A percentile compares a stretch with the other conserved stretches of the same genome.
These are phyloP conservation scores for Ferdinandea cuprea DNA, from an alignment of 2,888 invertebrate species.

Conservation along the genomic window DNA sequence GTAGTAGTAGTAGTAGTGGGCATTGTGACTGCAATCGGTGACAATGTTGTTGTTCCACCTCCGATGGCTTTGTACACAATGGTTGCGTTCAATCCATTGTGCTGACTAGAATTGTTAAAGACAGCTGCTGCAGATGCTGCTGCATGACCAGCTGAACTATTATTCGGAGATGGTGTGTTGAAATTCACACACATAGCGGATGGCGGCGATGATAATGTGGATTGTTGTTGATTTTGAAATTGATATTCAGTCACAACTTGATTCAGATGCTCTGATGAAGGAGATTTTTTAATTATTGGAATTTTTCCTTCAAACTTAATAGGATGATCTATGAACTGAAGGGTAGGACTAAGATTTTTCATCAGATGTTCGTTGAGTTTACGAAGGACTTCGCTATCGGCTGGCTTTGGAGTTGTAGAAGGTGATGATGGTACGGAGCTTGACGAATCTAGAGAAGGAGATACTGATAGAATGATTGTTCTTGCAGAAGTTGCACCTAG, in stretches of 20 bases:
- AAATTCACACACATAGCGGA: slow-evolving; percentile 61
- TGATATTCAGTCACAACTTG: slow-evolving; percentile 39
- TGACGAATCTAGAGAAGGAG: slow-evolving; percentile 70
- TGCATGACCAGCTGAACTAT: slow-evolving; percentile 45
- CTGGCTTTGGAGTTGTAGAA: slow-evolving; percentile 56
- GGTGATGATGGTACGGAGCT: slow-evolving; percentile 69
- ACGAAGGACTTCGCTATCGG: slow-evolving; percentile 76
- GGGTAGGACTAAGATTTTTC: slow-evolving; percentile 78
- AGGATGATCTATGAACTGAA: slow-evolving; percentile 80
- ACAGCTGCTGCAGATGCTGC: slow-evolving; percentile 75
- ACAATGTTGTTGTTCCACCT: slow-evolving; percentile 76
- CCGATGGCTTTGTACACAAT: slow-evolving; percentile 72
- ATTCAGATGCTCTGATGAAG: slow-evolving; percentile 54
- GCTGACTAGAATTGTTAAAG: slow-evolving; percentile 67
- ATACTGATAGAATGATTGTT: slow-evolving; percentile 71
- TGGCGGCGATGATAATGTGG: slow-evolving; percentile 56
- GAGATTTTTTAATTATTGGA: slow-evolving; percentile 80
- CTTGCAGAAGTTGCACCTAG: slow-evolving; percentile 76
- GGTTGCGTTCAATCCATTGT: slow-evolving; percentile 62
- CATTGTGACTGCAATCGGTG: slow-evolving; percentile 77
- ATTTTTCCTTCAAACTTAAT: slow-evolving; percentile 83
- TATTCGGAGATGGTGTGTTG: slow-evolving; percentile 52
- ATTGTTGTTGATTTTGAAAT: slow-evolving; percentile 45
- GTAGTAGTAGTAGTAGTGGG: slow-evolving; percentile 74
- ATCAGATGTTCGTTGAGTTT: slow-evolving; percentile 78